phyloP scores from a whole-genome alignment of 2,888 invertebrate species.

The Pammene aurita region DNA sequence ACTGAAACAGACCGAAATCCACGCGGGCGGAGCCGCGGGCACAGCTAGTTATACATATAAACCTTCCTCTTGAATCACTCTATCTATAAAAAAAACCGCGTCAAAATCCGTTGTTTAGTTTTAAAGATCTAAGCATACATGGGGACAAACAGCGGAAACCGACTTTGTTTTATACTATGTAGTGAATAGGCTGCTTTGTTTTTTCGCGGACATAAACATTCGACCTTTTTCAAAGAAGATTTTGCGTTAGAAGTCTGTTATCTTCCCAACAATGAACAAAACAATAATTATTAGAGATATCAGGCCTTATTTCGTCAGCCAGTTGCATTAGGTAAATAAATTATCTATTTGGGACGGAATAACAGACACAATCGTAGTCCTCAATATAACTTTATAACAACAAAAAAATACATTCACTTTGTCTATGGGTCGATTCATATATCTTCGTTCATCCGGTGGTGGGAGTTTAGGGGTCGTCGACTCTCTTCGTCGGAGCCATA shows the following conservation, averaged over 20 bases:
- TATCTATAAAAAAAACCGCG: no score
- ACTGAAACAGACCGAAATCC: no score
- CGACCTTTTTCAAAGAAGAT: not conserved
- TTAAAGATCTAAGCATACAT: no score
- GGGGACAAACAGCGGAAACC: no score
- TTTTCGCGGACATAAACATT: not conserved
- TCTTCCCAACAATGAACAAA: conserved; percentile 5
- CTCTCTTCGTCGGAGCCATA: conserved; percentile 96
- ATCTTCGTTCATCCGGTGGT: conserved; percentile 83
- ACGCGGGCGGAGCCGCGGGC: no score
- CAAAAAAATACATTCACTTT: conserved; percentile 59
- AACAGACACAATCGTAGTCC: conserved; percentile 42
- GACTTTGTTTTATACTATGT: no score
- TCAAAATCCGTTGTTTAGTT: no score
- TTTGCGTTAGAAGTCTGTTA: not conserved
- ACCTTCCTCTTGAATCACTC: no score
- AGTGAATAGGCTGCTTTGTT: not conserved
- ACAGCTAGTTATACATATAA: no score
- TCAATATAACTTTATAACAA: conserved; percentile 64
- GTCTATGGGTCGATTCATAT: conserved; percentile 62
- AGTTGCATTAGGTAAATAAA: not conserved
- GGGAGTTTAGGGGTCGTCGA: conserved; percentile 89
- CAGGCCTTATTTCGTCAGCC: not conserved
- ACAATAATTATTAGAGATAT: conserved; percentile 3
- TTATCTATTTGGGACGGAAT: conserved; percentile 9